Evolutionary conservation across 2,113 vertebrate species (phyloP).

Genomic region (Trogon surrucura): DNA sequence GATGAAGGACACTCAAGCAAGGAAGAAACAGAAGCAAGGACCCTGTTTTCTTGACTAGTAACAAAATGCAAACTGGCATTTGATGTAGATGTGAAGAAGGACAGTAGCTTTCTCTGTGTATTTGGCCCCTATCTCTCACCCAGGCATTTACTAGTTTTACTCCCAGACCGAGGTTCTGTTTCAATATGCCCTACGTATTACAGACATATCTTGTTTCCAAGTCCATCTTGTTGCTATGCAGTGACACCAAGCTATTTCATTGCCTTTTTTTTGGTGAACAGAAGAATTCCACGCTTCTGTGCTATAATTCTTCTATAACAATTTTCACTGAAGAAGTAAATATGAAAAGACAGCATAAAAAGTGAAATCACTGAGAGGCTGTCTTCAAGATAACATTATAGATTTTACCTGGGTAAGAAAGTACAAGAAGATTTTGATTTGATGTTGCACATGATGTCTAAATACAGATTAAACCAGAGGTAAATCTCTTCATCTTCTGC

Average conservation of each 20-base stretch:
- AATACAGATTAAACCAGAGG: not conserved
- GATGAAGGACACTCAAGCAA: not conserved
- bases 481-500: not conserved
- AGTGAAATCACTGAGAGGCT: not conserved
- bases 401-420: not conserved
- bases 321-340: not conserved
- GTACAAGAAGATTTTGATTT: not conserved
- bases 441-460: not conserved
- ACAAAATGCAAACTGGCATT: not conserved
- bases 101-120: not conserved
- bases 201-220: not conserved
- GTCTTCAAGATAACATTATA: not conserved
- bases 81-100: not conserved
- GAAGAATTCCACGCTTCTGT: not conserved
- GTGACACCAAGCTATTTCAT: not conserved
- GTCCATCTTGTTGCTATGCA: not conserved
- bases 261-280: not conserved
- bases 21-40: not conserved
- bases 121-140: not conserved
- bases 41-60: not conserved
- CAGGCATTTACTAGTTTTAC: not conserved
- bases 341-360: not conserved
- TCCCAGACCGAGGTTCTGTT: not conserved
- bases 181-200: not conserved
- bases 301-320: not conserved